A percentile compares a stretch with the other conserved stretches of the same genome.
phyloP scores from a whole-genome alignment of 2,888 invertebrate species.

The Eledona agricola region DNA sequence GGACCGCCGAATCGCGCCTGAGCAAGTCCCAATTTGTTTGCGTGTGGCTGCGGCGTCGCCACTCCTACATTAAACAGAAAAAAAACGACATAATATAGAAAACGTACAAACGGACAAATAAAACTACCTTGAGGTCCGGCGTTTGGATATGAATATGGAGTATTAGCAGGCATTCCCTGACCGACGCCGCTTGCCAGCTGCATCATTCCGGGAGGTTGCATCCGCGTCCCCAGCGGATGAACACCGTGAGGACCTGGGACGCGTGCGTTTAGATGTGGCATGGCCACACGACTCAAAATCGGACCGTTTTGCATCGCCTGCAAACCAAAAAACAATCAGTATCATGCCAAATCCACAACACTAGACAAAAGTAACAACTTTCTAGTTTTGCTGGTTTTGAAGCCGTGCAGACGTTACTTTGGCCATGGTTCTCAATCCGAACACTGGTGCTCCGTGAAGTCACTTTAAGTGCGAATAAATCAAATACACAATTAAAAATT shows the following conservation, averaged over 20 bases:
- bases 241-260: conserved; percentile 59
- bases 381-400: too few relatives aligned
- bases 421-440: too few relatives aligned
- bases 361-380: too few relatives aligned
- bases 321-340: conserved; percentile 41
- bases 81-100: conserved; percentile 3
- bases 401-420: too few relatives aligned
- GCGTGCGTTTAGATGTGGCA: conserved; percentile 64
- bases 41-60: conserved; percentile 65
- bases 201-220: conserved; percentile 68
- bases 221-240: conserved; percentile 68
- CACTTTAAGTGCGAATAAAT: too few relatives aligned
- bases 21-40: conserved; percentile 48
- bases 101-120: neutral
- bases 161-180: conserved; percentile 65
- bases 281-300: conserved; percentile 68
- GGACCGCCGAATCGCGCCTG: conserved; percentile 59
- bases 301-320: conserved; percentile 83
- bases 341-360: conserved; percentile 6
- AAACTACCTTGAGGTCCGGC: conserved; percentile 62
- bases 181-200: conserved; percentile 64
- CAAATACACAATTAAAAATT: too few relatives aligned
- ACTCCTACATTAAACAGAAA: conserved; percentile 56
- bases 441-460: too few relatives aligned
- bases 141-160: conserved; percentile 66